Percentiles rank a stretch among this genome's conserved stretches.
phyloP scores from a whole-genome alignment of 2,113 vertebrate species.

The Neolamprologus toae region DNA sequence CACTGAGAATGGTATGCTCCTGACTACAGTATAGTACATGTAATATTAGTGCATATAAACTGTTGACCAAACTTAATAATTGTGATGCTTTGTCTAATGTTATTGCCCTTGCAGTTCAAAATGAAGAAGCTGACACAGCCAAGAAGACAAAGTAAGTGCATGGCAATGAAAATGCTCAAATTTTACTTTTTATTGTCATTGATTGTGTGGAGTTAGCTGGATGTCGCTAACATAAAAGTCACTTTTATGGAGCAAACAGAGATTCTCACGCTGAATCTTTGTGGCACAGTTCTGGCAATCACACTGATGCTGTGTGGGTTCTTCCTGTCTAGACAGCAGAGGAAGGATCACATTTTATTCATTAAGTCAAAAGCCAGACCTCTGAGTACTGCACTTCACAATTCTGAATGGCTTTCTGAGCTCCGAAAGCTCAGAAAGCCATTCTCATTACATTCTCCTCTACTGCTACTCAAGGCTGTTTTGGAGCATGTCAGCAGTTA shows the following conservation, averaged over 20 bases:
- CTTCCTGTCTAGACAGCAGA: slow-evolving; percentile 15
- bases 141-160: slow-evolving; percentile 63
- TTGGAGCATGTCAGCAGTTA: not conserved
- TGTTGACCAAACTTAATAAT: not conserved
- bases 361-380: slow-evolving; percentile 4
- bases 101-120: slow-evolving; percentile 20
- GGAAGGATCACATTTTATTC: not conserved
- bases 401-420: not conserved
- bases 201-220: not conserved
- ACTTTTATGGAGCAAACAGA: not conserved
- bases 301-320: not conserved
- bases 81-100: not conserved
- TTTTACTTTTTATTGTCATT: not conserved
- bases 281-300: not conserved
- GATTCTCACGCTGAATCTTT: not conserved
- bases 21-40: not conserved
- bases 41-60: not conserved
- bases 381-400: not conserved
- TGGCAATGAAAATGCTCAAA: not conserved
- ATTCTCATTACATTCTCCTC: not conserved
- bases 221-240: not conserved
- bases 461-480: not conserved
- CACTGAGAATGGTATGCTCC: slow-evolving; percentile 78
- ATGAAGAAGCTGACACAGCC: slow-evolving; percentile 28
- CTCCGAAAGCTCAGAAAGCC: not conserved